A percentile compares a stretch with the other conserved stretches of the same genome.
phyloP scores from a whole-genome alignment of 2,797 vertebrate species.

The Anolis apletophallus region DNA sequence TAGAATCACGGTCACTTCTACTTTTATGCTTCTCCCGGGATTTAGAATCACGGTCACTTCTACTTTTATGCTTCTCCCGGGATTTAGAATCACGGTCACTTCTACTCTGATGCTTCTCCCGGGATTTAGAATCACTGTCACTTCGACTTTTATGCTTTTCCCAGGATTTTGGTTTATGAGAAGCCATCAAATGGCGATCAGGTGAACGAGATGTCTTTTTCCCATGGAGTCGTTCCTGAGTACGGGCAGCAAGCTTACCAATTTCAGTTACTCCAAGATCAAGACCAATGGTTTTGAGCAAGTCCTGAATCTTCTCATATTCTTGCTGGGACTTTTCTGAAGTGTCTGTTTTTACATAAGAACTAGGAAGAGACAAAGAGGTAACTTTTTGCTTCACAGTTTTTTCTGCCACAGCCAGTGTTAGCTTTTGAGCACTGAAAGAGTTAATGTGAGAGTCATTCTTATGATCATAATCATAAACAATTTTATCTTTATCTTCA shows the following conservation, averaged over 20 bases:
- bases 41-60: too few relatives aligned
- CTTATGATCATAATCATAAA: slow-evolving; percentile 88
- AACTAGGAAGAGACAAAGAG: slow-evolving; percentile 68
- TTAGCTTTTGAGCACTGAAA: slow-evolving; percentile 60
- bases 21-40: too few relatives aligned
- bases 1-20: too few relatives aligned
- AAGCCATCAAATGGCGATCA: slow-evolving; percentile 76
- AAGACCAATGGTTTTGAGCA: slow-evolving; percentile 92
- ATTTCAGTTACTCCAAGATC: slow-evolving; percentile 90
- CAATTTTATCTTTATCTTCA: slow-evolving; percentile 95
- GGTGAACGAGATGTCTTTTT: slow-evolving; percentile 80
- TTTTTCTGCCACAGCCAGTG: slow-evolving; percentile 62
- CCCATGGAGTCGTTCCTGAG: slow-evolving; percentile 93
- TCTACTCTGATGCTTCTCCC: too few relatives aligned
- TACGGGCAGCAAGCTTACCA: slow-evolving; percentile 88
- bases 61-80: too few relatives aligned
- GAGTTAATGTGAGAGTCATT: slow-evolving; percentile 68
- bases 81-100: too few relatives aligned
- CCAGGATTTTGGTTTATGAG: slow-evolving; percentile 76
- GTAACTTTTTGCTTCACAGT: slow-evolving; percentile 65
- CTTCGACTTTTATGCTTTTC: slow-evolving; percentile 72
- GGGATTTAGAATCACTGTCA: slow-evolving; percentile 33
- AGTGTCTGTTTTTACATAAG: slow-evolving; percentile 71
- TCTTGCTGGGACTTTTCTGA: slow-evolving; percentile 82
- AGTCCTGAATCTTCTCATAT: slow-evolving; percentile 91